These are phyloP conservation scores for Myiotriccus ornatus DNA, from an alignment of 2,797 vertebrate genomes.

Conservation along the genomic window DNA sequence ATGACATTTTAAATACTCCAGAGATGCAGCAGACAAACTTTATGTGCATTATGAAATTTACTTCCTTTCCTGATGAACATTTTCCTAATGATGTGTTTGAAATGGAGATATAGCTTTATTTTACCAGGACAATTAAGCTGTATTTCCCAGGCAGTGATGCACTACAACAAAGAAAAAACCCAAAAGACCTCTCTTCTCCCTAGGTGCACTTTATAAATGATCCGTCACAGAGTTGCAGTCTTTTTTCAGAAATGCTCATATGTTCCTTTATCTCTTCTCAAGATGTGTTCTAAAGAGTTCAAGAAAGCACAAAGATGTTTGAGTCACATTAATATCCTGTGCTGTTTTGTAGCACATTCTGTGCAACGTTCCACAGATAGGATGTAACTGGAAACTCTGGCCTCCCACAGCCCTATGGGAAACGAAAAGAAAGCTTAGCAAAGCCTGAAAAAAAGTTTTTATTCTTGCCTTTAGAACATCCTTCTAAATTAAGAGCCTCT, in stretches of 20 bases:
- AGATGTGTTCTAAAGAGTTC: slow-evolving; percentile 1
- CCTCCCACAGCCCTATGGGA: not conserved
- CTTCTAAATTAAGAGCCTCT: slow-evolving; percentile 44
- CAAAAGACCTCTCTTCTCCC: not conserved
- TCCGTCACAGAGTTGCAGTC: not conserved
- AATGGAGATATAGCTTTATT: slow-evolving; percentile 34
- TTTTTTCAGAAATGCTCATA: slow-evolving; percentile 15
- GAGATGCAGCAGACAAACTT: slow-evolving; percentile 59
- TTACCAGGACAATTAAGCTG: slow-evolving; percentile 23
- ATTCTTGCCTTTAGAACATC: not conserved
- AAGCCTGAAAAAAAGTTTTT: not conserved
- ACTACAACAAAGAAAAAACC: not conserved
- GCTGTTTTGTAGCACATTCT: not conserved
- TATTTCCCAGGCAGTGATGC: not conserved
- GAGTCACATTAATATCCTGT: slow-evolving; percentile 13
- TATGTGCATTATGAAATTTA: slow-evolving; percentile 57
- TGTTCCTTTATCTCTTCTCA: slow-evolving; percentile 16
- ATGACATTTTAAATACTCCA: slow-evolving; percentile 58
- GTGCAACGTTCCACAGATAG: not conserved
- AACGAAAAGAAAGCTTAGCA: not conserved
- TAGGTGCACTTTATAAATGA: slow-evolving; percentile 8
- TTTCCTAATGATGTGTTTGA: slow-evolving; percentile 48
- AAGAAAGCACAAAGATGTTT: not conserved
- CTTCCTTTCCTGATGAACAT: slow-evolving; percentile 56
- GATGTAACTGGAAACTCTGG: not conserved